A percentile compares a stretch with the other conserved stretches of the same genome.
phyloP scores from a whole-genome alignment of 2,888 invertebrate genomes.

The Lycophotia porphyrea region DNA sequence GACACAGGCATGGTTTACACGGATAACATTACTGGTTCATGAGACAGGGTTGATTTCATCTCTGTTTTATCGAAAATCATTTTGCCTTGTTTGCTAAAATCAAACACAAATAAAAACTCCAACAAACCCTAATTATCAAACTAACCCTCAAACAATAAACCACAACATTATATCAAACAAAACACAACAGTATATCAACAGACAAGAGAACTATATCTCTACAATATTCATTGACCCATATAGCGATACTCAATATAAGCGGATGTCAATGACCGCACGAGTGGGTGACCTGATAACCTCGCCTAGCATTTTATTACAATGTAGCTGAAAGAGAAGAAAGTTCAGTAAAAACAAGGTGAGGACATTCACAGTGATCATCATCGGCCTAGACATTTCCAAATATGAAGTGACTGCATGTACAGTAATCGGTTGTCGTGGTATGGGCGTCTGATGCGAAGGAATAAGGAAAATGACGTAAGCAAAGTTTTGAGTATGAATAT shows the following conservation, averaged over 20 bases:
- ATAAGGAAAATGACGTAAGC: too few relatives aligned
- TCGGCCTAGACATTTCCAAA: neutral
- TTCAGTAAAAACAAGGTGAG: constrained; percentile 10
- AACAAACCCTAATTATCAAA: neutral
- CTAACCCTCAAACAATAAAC: constrained; percentile 4
- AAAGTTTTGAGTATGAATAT: too few relatives aligned
- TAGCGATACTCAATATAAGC: constrained; percentile 62
- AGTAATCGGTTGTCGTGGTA: too few relatives aligned
- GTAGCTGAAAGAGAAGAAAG: constrained; percentile 14
- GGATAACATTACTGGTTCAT: neutral
- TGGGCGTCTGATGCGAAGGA: too few relatives aligned
- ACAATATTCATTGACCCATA: constrained; percentile 67
- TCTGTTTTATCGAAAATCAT: neutral
- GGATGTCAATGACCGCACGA: constrained; percentile 64
- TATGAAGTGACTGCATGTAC: neutral
- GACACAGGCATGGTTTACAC: too few relatives aligned
- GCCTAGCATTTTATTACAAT: constrained; percentile 33
- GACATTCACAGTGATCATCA: neutral
- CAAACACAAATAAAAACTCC: neutral
- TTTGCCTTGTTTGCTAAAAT: neutral
- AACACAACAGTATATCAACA: neutral
- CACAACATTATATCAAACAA: constrained; percentile 1
- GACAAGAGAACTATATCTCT: constrained; percentile 34
- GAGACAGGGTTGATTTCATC: neutral
- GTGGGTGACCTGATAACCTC: constrained; percentile 61